Evolutionary conservation across 2,888 invertebrate species (phyloP).

Genomic region (Lottia gigantea): DNA sequence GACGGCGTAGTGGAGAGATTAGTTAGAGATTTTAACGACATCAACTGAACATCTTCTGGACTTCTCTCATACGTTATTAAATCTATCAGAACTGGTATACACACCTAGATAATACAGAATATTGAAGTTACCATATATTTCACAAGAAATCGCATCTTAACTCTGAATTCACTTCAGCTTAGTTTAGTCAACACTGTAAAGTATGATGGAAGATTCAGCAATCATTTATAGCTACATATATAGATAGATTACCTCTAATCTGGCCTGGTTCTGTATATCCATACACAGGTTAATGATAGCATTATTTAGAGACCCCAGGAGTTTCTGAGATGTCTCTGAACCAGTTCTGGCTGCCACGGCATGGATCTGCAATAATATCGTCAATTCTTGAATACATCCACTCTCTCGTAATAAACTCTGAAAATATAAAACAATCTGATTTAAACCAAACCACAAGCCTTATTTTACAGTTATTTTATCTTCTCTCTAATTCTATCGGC

Average conservation of each 20-base stretch:
- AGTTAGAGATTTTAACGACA: constrained; percentile 71
- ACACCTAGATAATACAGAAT: constrained; percentile 58
- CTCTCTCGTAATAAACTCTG: constrained; percentile 71
- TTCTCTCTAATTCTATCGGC: no score
- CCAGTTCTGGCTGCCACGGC: constrained; percentile 62
- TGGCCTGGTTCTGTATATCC: constrained; percentile 71
- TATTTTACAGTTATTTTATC: no score
- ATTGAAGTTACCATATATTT: no score
- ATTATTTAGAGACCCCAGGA: constrained; percentile 66
- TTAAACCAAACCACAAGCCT: no score
- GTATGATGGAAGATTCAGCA: no score
- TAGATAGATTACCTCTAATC: constrained; percentile 69
- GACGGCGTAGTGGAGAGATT: constrained; percentile 71
- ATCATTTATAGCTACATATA: no score
- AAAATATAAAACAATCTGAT: constrained; percentile 26
- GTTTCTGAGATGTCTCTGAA: constrained; percentile 28
- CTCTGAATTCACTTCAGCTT: no score
- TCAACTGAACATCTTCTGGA: constrained; percentile 69
- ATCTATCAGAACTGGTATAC: constrained; percentile 70
- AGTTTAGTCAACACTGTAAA: no score
- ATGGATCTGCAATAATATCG: constrained; percentile 66
- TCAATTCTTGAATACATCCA: constrained; percentile 70
- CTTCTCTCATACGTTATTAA: constrained; percentile 66
- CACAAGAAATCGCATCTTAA: no score
- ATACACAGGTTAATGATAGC: constrained; percentile 72